Conservation (phyloP, 2,797 vertebrate genomes). For the Anabacerthia variegaticeps region DNA sequence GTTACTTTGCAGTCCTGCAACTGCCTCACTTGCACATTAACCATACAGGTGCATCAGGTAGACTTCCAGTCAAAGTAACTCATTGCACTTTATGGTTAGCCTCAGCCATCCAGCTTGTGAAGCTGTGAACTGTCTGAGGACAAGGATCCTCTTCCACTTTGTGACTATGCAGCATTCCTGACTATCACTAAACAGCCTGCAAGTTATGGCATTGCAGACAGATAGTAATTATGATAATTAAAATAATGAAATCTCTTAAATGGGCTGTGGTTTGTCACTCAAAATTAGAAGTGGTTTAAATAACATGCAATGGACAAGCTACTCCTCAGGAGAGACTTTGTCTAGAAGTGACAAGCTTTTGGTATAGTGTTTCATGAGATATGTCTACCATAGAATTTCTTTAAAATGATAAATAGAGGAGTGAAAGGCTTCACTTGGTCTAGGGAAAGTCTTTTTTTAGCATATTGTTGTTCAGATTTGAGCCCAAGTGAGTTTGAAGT, state of each 20-base stretch:
- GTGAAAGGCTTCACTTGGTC: background rate
- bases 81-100: background rate
- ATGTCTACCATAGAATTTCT: background rate
- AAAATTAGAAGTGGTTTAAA: background rate
- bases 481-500: background rate
- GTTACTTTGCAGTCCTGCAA: background rate
- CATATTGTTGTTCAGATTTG: background rate
- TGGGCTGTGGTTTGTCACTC: background rate
- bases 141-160: background rate
- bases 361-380: background rate
- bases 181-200: background rate
- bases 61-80: background rate
- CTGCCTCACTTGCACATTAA: background rate
- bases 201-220: background rate
- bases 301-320: background rate
- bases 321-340: background rate
- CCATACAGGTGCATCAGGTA: background rate
- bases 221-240: background rate
- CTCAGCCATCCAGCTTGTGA: background rate
- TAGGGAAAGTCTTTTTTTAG: background rate
- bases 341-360: background rate
- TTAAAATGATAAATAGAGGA: background rate
- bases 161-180: background rate
- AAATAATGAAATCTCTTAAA: background rate
- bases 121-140: background rate